Conservation (phyloP, 2,888 invertebrate species). For the Stenurella melanura region DNA sequence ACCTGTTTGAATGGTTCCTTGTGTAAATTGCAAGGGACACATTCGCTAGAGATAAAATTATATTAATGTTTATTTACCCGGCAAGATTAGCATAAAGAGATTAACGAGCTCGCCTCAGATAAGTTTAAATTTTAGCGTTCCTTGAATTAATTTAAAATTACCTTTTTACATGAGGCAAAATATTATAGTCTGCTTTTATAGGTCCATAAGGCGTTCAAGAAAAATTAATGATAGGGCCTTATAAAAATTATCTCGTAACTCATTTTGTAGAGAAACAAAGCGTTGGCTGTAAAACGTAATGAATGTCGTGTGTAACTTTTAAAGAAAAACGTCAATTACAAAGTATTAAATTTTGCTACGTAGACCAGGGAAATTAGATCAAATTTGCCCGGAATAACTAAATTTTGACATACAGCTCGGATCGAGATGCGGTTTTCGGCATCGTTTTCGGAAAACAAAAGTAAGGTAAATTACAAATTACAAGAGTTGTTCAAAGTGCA, state of each 20-base stretch:
- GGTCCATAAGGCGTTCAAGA: not conserved
- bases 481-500: no score
- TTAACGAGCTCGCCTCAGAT: not conserved
- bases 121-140: not conserved
- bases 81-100: not conserved
- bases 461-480: no score
- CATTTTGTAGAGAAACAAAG: not conserved
- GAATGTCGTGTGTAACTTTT: not conserved
- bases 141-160: not conserved
- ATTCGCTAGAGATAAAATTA: not conserved
- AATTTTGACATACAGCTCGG: no score
- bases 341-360: no score
- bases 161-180: not conserved
- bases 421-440: no score
- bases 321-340: no score
- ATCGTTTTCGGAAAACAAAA: no score
- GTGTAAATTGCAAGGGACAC: not conserved
- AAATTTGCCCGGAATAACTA: no score
- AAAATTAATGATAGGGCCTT: not conserved
- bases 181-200: conserved; percentile 2
- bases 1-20: not conserved
- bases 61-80: not conserved
- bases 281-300: not conserved
- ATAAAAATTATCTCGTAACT: not conserved
- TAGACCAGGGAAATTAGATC: no score